phyloP scores from a whole-genome alignment of 2,888 invertebrate species.

The Cephus sareptanus region DNA sequence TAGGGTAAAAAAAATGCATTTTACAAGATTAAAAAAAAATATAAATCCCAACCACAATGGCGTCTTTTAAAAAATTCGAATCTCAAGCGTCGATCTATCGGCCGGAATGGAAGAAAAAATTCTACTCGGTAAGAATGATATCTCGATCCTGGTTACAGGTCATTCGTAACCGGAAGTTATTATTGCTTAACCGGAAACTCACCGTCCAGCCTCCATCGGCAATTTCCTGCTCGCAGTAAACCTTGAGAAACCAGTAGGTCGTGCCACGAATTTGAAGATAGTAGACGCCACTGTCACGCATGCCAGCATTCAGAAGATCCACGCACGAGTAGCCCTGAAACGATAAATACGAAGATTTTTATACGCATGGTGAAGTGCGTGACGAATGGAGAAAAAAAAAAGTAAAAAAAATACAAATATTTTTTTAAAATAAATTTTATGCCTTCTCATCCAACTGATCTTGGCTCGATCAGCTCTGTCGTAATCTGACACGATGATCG shows the following conservation, averaged over 20 bases:
- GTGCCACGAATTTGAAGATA: constrained; percentile 91
- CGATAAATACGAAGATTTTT: constrained; percentile 20
- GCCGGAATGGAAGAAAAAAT: not conserved
- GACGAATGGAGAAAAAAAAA: not conserved
- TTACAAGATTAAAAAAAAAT: not conserved
- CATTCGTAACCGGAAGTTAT: not conserved
- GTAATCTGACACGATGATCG: not conserved
- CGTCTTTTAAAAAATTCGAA: not conserved
- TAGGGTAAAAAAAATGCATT: too few relatives aligned
- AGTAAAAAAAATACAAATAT: too few relatives aligned
- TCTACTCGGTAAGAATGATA: not conserved
- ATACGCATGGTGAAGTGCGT: not conserved
- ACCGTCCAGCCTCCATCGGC: constrained; percentile 96
- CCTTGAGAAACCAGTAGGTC: constrained; percentile 93
- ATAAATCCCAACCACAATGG: not conserved
- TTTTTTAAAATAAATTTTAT: too few relatives aligned
- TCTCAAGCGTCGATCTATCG: not conserved
- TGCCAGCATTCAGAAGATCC: constrained; percentile 86
- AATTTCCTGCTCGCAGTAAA: constrained; percentile 89
- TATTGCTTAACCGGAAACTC: constrained; percentile 60
- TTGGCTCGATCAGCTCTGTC: not conserved
- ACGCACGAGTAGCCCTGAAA: constrained; percentile 89
- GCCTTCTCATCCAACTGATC: not conserved
- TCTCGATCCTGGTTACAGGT: not conserved
- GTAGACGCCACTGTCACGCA: constrained; percentile 88